Evolutionary conservation across 2,113 vertebrate species (phyloP).

Genomic region (Indri indri): DNA sequence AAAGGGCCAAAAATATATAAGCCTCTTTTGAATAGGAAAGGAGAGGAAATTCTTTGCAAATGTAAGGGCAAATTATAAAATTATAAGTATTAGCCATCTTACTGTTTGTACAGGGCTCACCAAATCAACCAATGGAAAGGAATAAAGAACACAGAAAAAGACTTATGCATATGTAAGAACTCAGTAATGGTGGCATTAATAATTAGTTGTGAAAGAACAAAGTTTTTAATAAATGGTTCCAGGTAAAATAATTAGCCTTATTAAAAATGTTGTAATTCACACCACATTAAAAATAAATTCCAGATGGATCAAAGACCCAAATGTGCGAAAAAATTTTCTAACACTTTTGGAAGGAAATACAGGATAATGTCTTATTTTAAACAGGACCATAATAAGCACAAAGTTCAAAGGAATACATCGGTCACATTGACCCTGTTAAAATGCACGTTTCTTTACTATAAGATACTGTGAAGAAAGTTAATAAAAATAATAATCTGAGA

Average conservation of each 20-base stretch:
- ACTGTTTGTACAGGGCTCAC: not conserved
- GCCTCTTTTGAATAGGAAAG: not conserved
- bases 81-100: not conserved
- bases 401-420: not conserved
- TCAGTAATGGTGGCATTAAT: not conserved
- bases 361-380: not conserved
- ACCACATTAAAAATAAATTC: not conserved
- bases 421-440: not conserved
- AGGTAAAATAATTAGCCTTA: not conserved
- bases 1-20: not conserved
- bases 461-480: not conserved
- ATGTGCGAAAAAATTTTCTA: not conserved
- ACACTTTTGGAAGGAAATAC: not conserved
- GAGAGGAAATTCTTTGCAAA: not conserved
- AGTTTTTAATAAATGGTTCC: not conserved
- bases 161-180: not conserved
- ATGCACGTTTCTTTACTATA: not conserved
- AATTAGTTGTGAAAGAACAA: not conserved
- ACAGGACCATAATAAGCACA: not conserved
- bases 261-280: not conserved
- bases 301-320: not conserved
- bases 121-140: not conserved
- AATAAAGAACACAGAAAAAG: not conserved
- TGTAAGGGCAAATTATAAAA: not conserved
- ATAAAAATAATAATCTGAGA: not conserved